Conservation (phyloP, 2,113 vertebrate species). For the Tringa solitaria region DNA sequence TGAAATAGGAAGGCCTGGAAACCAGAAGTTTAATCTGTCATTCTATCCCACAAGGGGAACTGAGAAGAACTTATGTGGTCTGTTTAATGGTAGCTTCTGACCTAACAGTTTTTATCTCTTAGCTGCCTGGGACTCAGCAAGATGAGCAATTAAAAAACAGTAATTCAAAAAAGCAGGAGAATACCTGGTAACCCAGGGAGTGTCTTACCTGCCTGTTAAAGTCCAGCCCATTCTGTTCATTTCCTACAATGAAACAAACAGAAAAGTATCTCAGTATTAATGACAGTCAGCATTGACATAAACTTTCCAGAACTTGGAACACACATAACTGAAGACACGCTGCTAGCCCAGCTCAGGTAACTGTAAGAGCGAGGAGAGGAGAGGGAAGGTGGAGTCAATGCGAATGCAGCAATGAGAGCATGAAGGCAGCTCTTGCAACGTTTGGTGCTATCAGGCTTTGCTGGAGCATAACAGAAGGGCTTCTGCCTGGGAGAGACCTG, state of each 20-base stretch:
- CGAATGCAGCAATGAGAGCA: background rate
- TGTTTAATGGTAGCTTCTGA: background rate
- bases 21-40: background rate
- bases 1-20: background rate
- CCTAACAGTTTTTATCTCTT: conserved; percentile 23
- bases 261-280: background rate
- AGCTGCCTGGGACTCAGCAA: background rate
- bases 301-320: background rate
- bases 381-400: background rate
- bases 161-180: background rate
- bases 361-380: background rate
- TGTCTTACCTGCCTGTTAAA: conserved; percentile 89
- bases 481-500: background rate
- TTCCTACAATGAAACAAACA: conserved; percentile 71
- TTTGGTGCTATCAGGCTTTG: background rate
- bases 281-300: background rate
- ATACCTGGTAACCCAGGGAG: conserved; percentile 19
- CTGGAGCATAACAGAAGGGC: background rate
- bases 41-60: background rate
- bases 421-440: background rate
- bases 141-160: background rate
- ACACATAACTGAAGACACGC: accelerated
- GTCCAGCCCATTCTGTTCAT: conserved; percentile 86
- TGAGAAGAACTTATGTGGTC: background rate
- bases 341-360: background rate